Conservation (phyloP, 2,113 vertebrate species). For the Corythaeola cristata region DNA sequence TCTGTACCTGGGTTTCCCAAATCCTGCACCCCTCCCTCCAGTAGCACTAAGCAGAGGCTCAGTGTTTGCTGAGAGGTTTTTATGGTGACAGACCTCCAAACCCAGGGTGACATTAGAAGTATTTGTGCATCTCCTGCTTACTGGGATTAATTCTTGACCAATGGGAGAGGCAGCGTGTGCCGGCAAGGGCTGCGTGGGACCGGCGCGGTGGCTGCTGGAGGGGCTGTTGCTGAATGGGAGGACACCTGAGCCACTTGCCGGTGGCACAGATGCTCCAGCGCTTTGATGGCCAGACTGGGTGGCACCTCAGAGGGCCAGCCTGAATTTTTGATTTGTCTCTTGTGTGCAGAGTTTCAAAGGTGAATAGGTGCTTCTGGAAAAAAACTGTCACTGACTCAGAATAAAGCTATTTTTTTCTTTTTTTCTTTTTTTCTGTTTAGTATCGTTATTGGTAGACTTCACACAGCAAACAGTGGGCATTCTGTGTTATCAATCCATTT, state of each 20-base stretch:
- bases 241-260: background rate
- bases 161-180: background rate
- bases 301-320: background rate
- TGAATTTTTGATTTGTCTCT: background rate
- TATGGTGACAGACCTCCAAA: background rate
- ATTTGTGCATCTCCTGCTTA: background rate
- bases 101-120: background rate
- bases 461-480: conserved; percentile 28
- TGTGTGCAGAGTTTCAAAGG: background rate
- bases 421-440: background rate
- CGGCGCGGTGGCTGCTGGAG: rapidly evolving
- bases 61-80: background rate
- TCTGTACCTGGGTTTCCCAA: background rate
- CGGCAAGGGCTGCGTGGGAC: background rate
- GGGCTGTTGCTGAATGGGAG: background rate
- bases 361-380: background rate
- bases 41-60: background rate
- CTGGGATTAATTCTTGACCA: background rate
- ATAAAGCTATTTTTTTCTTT: background rate
- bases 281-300: background rate
- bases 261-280: background rate
- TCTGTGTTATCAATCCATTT: background rate
- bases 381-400: conserved; percentile 5
- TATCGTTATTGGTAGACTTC: background rate
- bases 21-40: background rate